A percentile compares a stretch with the other conserved stretches of the same genome.
Evolutionary conservation across 2,888 invertebrate species (phyloP).

Genomic region (Mythimna impura): DNA sequence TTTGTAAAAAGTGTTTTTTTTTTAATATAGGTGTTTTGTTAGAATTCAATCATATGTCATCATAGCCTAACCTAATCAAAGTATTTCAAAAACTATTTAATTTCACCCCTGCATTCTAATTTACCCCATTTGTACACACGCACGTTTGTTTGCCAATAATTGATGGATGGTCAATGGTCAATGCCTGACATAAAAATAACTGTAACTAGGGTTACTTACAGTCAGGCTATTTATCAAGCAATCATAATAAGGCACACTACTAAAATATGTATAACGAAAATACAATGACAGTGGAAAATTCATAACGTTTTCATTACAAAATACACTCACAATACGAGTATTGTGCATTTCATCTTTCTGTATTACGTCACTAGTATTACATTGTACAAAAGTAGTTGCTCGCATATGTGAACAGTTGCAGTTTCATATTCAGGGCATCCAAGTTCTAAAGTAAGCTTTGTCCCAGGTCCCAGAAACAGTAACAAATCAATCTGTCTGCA

Average conservation of each 20-base stretch:
- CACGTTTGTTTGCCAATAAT: too few relatives aligned
- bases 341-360: constrained; percentile 1
- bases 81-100: too few relatives aligned
- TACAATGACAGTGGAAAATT: not conserved
- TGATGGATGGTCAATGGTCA: too few relatives aligned
- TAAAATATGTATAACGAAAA: constrained; percentile 2
- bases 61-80: too few relatives aligned
- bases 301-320: constrained; percentile 3
- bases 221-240: too few relatives aligned
- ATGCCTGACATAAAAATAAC: too few relatives aligned
- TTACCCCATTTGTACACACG: too few relatives aligned
- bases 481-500: not conserved
- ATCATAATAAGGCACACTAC: not conserved
- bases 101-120: too few relatives aligned
- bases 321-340: not conserved
- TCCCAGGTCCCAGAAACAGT: constrained; percentile 15
- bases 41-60: too few relatives aligned
- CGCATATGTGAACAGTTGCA: constrained; percentile 3
- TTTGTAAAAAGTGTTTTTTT: too few relatives aligned
- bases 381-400: constrained; percentile 2
- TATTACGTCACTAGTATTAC: constrained; percentile 6
- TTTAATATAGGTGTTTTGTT: too few relatives aligned
- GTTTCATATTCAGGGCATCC: constrained; percentile 25
- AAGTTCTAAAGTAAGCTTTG: constrained; percentile 12
- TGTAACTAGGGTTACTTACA: too few relatives aligned